Evolutionary conservation across 2,113 vertebrate species (phyloP).

Genomic region (Murina feae): DNA sequence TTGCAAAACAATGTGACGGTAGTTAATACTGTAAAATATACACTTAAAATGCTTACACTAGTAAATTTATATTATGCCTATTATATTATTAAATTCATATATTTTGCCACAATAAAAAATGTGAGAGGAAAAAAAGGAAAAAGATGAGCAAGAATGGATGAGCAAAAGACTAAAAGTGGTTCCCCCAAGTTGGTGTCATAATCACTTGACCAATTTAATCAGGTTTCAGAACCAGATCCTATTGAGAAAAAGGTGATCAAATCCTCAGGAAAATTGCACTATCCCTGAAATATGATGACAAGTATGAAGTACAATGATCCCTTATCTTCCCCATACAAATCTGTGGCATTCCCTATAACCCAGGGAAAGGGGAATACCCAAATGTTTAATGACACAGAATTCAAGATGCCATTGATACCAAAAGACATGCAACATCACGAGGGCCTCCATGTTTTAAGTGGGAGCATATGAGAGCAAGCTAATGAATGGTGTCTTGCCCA

Average conservation of each 20-base stretch:
- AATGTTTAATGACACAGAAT: not conserved
- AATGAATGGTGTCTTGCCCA: not conserved
- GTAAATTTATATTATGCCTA: not conserved
- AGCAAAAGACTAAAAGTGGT: not conserved
- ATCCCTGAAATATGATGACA: not conserved
- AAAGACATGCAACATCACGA: not conserved
- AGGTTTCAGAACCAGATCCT: not conserved
- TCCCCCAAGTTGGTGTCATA: not conserved
- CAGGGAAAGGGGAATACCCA: not conserved
- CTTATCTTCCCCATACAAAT: not conserved
- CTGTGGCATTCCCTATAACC: not conserved
- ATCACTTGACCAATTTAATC: not conserved
- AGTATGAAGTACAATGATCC: not conserved
- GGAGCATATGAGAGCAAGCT: not conserved
- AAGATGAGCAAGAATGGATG: not conserved
- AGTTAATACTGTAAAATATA: not conserved
- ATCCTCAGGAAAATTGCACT: not conserved
- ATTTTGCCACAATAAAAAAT: not conserved
- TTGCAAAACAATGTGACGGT: not conserved
- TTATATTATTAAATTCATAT: no score
- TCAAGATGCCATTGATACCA: not conserved
- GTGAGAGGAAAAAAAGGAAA: not conserved
- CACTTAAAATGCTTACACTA: not conserved
- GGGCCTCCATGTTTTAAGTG: not conserved
- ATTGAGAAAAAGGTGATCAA: not conserved